Evolutionary conservation across 2,888 invertebrate species (phyloP), one percentile per base, ranked within the genome.

Genomic region (Cataglyphis livida): DNA sequence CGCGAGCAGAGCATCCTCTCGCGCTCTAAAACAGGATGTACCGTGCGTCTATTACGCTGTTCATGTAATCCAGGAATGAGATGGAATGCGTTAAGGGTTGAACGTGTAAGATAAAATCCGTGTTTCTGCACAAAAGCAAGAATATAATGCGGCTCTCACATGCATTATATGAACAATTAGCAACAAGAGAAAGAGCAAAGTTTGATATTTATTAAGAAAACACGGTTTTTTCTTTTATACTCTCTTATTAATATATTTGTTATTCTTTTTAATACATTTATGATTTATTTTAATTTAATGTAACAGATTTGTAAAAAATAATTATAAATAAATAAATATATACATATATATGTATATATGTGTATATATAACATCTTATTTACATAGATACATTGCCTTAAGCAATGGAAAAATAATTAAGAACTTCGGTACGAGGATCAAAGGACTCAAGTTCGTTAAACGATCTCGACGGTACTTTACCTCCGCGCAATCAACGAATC

Each of bases 401-500:
- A 59, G 54, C 70, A 73, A 18, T 32, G 74, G 54, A 71, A 81
- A 86, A 81, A 71, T 83, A 78, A 66, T 71, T 66, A 57, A 75
- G 79, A 71, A 81, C 51, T 78, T 70, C 70, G 68, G 57, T 25
- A 61, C 66, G 73, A 57, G 68, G 78, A 66, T 84, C 81, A 81
- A 84, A 87, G 73, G 66, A 21, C 75, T 2, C 73, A 21, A 87
- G 82, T 66, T 68, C 75, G 70, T 59, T 82, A 79, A 70, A 81
- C 74, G 83, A 81, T 38, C 75, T 57, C 75, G 62, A n/a, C 41
- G 65, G 79, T 51, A 59, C 70, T 57, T 81, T 84, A 76, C 76
- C 64, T 81, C 68, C 81, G 48, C 32, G 81, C 87, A 87, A 87
- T 87, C 83, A 87, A 51, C 73, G 66, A 41, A 44, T 32, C 70